Conservation (phyloP, 2,797 vertebrate species). For the Lacerta bilineata region DNA sequence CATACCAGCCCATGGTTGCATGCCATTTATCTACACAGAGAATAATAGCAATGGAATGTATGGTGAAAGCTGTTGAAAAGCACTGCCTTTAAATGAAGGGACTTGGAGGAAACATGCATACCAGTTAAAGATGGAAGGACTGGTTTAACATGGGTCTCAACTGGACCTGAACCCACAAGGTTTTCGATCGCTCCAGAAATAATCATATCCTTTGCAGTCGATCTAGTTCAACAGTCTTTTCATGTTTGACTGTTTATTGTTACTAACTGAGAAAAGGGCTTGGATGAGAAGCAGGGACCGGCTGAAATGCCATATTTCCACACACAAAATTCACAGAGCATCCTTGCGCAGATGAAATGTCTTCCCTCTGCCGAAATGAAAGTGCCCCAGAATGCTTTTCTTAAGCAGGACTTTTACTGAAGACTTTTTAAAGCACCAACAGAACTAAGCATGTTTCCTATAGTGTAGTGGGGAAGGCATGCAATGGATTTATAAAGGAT, state of each 20-base stretch:
- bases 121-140: conserved; percentile 59
- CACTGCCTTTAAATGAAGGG: conserved; percentile 49
- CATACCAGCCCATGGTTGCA: conserved; percentile 39
- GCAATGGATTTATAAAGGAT: background rate
- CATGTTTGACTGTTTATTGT: conserved; percentile 16
- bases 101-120: conserved; percentile 58
- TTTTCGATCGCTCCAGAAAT: conserved; percentile 31
- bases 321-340: background rate
- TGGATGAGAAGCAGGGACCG: background rate
- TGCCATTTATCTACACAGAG: conserved; percentile 55
- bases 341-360: background rate
- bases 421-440: too few species aligned
- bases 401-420: background rate
- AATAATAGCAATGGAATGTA: conserved; percentile 40
- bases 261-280: conserved; percentile 2
- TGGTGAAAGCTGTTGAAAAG: conserved; percentile 49
- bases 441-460: background rate
- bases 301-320: conserved; percentile 11
- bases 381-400: background rate
- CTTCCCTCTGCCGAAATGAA: background rate
- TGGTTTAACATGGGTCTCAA: conserved; percentile 56
- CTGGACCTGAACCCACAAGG: conserved; percentile 21
- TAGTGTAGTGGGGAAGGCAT: background rate
- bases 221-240: conserved; percentile 30
- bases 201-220: conserved; percentile 5